These are phyloP conservation scores for Sebastiscus albofasciatus DNA, from an alignment of 2,797 vertebrate species.

Conservation along the genomic window DNA sequence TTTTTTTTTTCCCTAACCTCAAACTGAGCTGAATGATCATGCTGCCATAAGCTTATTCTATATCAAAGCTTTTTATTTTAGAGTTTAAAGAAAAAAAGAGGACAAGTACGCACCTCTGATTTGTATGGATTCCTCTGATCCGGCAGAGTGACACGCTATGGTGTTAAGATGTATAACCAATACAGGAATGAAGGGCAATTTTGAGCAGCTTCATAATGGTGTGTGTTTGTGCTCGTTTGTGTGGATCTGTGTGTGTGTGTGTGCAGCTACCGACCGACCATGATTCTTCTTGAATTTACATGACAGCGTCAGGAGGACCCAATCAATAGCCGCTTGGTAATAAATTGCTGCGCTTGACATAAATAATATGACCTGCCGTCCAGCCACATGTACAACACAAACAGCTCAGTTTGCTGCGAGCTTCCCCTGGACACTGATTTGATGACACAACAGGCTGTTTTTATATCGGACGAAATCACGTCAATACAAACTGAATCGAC, in stretches of 20 bases:
- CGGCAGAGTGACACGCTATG: background rate
- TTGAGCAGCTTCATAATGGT: conserved; percentile 19
- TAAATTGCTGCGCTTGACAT: conserved; percentile 77
- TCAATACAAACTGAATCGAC: conserved; percentile 40
- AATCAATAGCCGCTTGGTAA: conserved; percentile 78
- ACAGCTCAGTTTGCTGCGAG: conserved; percentile 47
- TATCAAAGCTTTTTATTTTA: conserved; percentile 69
- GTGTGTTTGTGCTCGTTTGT: conserved; percentile 1
- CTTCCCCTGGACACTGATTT: conserved; percentile 37
- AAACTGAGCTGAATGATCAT: conserved; percentile 62
- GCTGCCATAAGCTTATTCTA: conserved; percentile 59
- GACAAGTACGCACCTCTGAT: conserved; percentile 38
- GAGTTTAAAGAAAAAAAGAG: conserved; percentile 33
- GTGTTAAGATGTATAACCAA: conserved; percentile 18
- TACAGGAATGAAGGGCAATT: conserved; percentile 25
- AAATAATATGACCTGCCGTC: conserved; percentile 73
- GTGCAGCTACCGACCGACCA: conserved; percentile 40
- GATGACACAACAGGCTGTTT: conserved; percentile 45
- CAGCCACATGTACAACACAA: conserved; percentile 52
- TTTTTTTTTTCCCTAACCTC: conserved; percentile 45
- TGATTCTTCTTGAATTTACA: conserved; percentile 76
- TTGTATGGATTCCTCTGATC: conserved; percentile 34
- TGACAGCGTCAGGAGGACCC: conserved; percentile 69
- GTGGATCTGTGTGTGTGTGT: background rate
- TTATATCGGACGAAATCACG: conserved; percentile 20